Evolutionary conservation across 2,888 invertebrate species (phyloP).

Genomic region (Xanthorhoe spadicearia): DNA sequence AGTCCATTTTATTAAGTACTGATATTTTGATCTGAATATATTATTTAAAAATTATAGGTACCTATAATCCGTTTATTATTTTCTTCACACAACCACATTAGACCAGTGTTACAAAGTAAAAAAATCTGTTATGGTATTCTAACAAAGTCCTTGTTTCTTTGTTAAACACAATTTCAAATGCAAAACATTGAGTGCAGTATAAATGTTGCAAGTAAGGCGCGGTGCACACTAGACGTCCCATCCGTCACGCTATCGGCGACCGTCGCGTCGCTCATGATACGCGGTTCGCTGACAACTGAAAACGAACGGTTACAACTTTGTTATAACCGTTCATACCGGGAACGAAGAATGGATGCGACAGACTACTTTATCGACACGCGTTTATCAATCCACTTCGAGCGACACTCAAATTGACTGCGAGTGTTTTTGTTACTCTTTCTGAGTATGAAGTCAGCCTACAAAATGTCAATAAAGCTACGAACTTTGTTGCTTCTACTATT

Average conservation of each 20-base stretch:
- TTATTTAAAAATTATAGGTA: too few relatives aligned
- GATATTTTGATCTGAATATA: too few relatives aligned
- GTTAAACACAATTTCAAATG: too few relatives aligned
- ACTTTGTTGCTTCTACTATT: too few relatives aligned
- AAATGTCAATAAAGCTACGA: too few relatives aligned
- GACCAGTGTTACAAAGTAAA: too few relatives aligned
- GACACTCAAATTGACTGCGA: background rate
- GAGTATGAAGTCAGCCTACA: background rate
- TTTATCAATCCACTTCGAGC: background rate
- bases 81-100: too few relatives aligned
- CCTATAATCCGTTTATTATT: too few relatives aligned
- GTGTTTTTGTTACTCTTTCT: background rate
- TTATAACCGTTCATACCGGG: background rate
- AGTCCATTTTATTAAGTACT: too few relatives aligned
- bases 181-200: too few relatives aligned
- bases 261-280: constrained; percentile 13
- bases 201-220: background rate
- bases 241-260: constrained; percentile 19
- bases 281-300: constrained; percentile 4
- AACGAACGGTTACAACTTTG: background rate
- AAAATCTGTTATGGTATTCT: too few relatives aligned
- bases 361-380: background rate
- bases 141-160: too few relatives aligned
- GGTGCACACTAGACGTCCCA: constrained; percentile 8
- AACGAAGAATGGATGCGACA: background rate